Conservation (phyloP, 2,888 invertebrate species). For the Eupithecia inturbata region DNA sequence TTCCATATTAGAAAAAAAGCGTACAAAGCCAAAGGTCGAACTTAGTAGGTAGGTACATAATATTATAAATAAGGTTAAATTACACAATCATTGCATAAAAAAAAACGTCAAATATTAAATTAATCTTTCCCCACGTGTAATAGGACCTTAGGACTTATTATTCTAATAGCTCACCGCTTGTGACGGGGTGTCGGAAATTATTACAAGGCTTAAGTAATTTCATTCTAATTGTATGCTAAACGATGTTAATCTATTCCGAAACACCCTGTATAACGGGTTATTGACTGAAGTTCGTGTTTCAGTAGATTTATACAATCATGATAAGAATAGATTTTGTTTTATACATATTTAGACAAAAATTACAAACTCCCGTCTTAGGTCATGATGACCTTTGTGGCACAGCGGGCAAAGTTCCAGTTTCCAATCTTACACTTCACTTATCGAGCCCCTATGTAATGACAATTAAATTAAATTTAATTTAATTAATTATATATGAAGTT, state of each 20-base stretch:
- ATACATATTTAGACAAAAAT: neutral
- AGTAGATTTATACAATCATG: neutral
- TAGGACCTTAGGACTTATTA: neutral
- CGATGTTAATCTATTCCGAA: constrained; percentile 11
- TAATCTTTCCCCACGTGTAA: neutral
- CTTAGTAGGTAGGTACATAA: no score
- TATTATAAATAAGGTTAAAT: no score
- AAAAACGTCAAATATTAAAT: neutral
- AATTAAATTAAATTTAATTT: no score
- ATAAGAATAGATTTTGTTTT: neutral
- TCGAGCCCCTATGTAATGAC: no score
- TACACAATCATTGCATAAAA: neutral
- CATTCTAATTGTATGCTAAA: constrained; percentile 16
- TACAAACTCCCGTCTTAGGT: no score
- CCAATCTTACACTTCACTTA: no score
- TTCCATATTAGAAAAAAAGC: no score
- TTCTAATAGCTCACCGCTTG: constrained; percentile 11
- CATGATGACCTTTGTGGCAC: no score
- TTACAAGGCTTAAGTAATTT: constrained; percentile 11
- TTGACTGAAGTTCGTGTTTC: constrained; percentile 8
- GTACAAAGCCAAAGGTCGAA: no score
- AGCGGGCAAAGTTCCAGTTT: no score
- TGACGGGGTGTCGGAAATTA: constrained; percentile 14
- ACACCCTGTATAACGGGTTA: constrained; percentile 2
- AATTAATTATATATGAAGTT: no score